Evolutionary conservation across 92 coral and sea anemone species (phyloP), one percentile per base, ranked within the genome.

Genomic region (Virgularia gustaviana): DNA sequence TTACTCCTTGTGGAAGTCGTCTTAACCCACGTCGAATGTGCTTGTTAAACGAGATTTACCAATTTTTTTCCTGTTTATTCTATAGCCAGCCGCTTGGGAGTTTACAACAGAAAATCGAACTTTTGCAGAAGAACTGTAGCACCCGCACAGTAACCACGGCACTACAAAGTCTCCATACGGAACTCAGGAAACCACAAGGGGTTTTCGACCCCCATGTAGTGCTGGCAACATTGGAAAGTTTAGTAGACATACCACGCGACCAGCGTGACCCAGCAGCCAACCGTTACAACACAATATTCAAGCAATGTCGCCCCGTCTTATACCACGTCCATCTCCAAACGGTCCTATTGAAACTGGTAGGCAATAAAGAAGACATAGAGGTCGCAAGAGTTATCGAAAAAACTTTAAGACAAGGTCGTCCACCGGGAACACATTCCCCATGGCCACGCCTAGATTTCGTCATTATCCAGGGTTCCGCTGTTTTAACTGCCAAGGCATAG

Each of bases 361-460:
- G 1, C 2, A 36, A 55, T 0, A 55, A 55, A 22, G 1, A 55
- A 5, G 61, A 55, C 32, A 15, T 55, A 22, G 61, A 55, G 61
- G 61, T 55, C 61, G 61, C 61, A n/a, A 55, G 30, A 55, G 25
- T 55, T 15, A 55, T 55, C 27, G 61, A 55, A n/a, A 55, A 55
- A 0, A 55, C 32, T 13, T 55, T 55, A 36, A 9, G 30, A n/a
- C 62, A 27, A 20, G 35, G 32, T 27, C 34, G 34, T 56, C 32
- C 35, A 7, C 62, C 62, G 11, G 2, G 27, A 15, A 34, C 35
- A 27, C n/a, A 37, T 18, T 37, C 34, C 9, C 35, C 62, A 4
- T 15, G 16, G 33, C 62, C n/a, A 5, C 27, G 35, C 0, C 9
- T 27, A 9, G 34, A 56, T 56, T 56, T 23, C 30, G 35, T 56